Evolutionary conservation across 1,140 invertebrate species (phyloP).

Genomic region (Scaptomyza montana): DNA sequence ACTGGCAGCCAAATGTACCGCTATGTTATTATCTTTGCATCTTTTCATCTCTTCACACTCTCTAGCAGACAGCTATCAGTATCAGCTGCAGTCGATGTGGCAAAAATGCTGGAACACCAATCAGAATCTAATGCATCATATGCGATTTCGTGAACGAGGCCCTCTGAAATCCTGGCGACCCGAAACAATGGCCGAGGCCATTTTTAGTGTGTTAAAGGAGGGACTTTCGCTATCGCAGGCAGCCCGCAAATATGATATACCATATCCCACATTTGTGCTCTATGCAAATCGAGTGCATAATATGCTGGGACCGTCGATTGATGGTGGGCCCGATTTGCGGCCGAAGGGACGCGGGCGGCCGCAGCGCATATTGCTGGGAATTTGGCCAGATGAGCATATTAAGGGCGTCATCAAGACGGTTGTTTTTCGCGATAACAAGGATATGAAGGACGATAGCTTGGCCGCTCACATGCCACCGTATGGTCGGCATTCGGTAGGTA

Average conservation of each 20-base stretch:
- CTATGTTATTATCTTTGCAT: slow-evolving; percentile 72
- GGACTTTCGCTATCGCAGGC: slow-evolving; percentile 95
- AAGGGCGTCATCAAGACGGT: slow-evolving; percentile 95
- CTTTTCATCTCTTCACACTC: neutral
- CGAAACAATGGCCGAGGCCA: slow-evolving; percentile 97
- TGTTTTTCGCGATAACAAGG: slow-evolving; percentile 92
- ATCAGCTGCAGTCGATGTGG: slow-evolving; percentile 96
- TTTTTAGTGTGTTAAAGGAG: slow-evolving; percentile 95
- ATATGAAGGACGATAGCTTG: slow-evolving; percentile 88
- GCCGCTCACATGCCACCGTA: slow-evolving; percentile 72
- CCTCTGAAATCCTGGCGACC: slow-evolving; percentile 96
- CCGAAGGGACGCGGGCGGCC: slow-evolving; percentile 95
- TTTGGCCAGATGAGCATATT: slow-evolving; percentile 96
- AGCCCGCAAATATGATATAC: slow-evolving; percentile 96
- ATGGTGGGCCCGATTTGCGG: slow-evolving; percentile 93
- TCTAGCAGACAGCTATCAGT: slow-evolving; percentile 94
- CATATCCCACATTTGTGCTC: slow-evolving; percentile 96
- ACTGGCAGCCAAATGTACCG: slow-evolving; percentile 13
- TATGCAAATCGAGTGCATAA: slow-evolving; percentile 97
- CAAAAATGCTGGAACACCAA: slow-evolving; percentile 96
- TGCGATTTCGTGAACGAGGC: slow-evolving; percentile 94
- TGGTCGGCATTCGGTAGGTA: slow-evolving; percentile 82
- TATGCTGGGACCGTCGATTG: slow-evolving; percentile 95
- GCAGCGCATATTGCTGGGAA: slow-evolving; percentile 93
- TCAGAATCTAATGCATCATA: slow-evolving; percentile 93